These are phyloP conservation scores for Coturnix japonica DNA, from an alignment of 2,113 vertebrate species.

Conservation along the genomic window DNA sequence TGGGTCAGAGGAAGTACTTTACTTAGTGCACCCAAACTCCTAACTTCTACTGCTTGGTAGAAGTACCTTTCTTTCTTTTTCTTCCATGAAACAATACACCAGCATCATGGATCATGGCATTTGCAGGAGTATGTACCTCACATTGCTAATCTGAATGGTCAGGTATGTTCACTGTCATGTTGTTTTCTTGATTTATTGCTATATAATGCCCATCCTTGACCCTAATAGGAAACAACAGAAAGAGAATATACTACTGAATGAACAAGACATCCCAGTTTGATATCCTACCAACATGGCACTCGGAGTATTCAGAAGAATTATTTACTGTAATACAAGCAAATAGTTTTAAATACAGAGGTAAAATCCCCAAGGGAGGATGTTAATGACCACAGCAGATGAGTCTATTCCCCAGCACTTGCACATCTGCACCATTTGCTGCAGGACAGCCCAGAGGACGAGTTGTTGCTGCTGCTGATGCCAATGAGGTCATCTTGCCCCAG, in stretches of 20 bases:
- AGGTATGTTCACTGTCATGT: background rate
- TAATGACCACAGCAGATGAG: background rate
- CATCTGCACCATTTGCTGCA: accelerated
- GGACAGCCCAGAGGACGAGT: accelerated
- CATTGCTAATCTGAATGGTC: accelerated
- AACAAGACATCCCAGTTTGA: background rate
- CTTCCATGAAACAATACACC: background rate
- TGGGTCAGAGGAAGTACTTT: background rate
- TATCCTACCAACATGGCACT: accelerated
- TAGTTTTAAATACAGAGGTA: background rate
- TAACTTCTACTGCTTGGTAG: background rate
- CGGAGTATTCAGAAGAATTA: background rate
- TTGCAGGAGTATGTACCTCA: background rate
- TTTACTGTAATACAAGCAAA: background rate
- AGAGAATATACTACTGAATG: background rate
- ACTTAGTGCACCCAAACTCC: background rate
- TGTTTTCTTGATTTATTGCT: background rate
- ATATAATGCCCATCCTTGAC: background rate
- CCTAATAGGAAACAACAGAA: background rate
- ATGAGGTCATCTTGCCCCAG: too few species aligned
- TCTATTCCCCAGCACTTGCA: background rate
- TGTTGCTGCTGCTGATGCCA: background rate
- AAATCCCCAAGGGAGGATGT: background rate
- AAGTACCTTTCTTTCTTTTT: background rate
- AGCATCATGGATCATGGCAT: background rate